Evolutionary conservation across 1,140 invertebrate genomes (phyloP).

Genomic region (Sycophila sp.): DNA sequence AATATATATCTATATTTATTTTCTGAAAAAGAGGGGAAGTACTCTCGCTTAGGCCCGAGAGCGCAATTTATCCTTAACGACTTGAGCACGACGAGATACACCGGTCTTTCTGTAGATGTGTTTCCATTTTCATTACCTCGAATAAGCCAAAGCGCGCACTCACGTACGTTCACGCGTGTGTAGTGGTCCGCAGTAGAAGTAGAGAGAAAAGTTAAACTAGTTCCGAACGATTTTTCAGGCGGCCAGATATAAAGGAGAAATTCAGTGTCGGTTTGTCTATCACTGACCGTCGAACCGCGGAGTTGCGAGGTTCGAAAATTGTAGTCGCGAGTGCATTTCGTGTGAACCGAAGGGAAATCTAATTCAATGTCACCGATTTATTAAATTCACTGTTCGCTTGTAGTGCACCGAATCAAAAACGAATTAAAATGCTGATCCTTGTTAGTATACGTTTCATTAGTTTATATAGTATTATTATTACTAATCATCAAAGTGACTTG

Average conservation of each 20-base stretch:
- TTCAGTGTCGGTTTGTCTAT: constrained; percentile 59
- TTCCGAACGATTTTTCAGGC: constrained; percentile 59
- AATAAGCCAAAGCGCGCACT: neutral
- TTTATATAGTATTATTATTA: neutral
- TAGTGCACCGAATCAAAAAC: too few relatives aligned
- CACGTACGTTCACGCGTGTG: neutral
- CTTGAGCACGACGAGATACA: constrained; percentile 38
- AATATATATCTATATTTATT: too few relatives aligned
- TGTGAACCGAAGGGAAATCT: neutral
- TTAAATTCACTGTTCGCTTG: too few relatives aligned
- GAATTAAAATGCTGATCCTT: constrained; percentile 10
- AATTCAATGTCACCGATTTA: constrained; percentile 18
- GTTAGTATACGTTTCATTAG: constrained; percentile 20
- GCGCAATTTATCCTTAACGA: constrained; percentile 31
- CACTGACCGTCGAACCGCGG: constrained; percentile 54
- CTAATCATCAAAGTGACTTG: too few relatives aligned
- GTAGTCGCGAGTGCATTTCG: neutral
- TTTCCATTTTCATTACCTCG: constrained; percentile 51
- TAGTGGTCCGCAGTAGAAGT: neutral
- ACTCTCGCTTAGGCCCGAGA: too few relatives aligned
- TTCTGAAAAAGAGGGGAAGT: too few relatives aligned
- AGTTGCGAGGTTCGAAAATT: constrained; percentile 43
- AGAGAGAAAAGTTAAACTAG: constrained; percentile 63
- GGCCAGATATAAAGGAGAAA: constrained; percentile 64
- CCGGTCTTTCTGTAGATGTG: constrained; percentile 41